Conservation (phyloP, 92 coral and sea anemone species). For the Phymanthus crucifer region DNA sequence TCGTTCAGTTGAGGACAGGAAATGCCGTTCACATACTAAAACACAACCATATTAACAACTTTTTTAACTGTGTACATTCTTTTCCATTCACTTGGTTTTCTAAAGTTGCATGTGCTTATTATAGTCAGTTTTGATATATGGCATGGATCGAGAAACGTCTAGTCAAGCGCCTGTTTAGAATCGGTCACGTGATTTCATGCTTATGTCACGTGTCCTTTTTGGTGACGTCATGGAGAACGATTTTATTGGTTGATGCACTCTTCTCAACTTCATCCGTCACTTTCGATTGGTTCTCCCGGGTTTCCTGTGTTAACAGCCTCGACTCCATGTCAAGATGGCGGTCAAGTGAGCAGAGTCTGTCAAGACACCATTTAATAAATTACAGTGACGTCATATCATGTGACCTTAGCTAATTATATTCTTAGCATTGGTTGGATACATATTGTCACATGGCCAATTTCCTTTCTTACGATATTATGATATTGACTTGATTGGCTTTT, state of each 20-base stretch:
- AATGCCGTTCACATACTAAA: background rate
- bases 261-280: too few relatives aligned
- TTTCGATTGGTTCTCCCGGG: too few relatives aligned
- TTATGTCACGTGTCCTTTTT: background rate
- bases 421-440: background rate
- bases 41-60: background rate
- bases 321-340: too few relatives aligned
- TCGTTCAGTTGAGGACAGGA: conserved; percentile 15
- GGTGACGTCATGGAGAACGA: background rate
- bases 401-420: background rate
- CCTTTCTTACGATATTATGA: background rate
- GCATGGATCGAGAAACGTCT: background rate
- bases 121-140: background rate
- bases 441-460: background rate
- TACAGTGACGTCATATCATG: too few relatives aligned
- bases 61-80: background rate
- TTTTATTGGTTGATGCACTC: too few relatives aligned
- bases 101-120: background rate
- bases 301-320: too few relatives aligned
- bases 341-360: too few relatives aligned
- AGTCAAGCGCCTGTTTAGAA: background rate
- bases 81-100: conserved; percentile 18
- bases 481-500: background rate
- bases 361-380: too few relatives aligned
- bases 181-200: background rate